A percentile compares a stretch with the other conserved stretches of the same genome.
phyloP scores from a whole-genome alignment of 2,113 vertebrate genomes.

The Gallinago jamesoni region DNA sequence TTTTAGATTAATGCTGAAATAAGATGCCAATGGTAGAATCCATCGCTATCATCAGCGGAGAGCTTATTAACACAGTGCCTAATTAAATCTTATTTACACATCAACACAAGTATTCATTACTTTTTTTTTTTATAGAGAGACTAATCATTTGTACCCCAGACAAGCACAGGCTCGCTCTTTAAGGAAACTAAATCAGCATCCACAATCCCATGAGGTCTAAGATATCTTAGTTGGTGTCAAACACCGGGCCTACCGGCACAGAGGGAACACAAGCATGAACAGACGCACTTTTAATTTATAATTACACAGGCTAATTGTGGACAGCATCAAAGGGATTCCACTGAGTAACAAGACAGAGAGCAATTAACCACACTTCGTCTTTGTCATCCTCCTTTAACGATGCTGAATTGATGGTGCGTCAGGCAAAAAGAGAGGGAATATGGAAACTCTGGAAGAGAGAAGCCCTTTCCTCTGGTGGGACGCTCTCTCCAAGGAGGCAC shows the following conservation, averaged over 20 bases:
- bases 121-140: background rate
- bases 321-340: conserved; percentile 25
- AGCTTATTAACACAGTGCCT: conserved; percentile 7
- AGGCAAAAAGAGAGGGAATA: background rate
- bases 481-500: background rate
- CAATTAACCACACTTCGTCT: conserved; percentile 17
- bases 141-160: background rate
- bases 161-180: background rate
- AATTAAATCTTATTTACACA: conserved; percentile 42
- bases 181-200: background rate
- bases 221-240: background rate
- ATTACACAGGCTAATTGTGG: conserved; percentile 47
- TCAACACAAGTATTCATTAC: background rate
- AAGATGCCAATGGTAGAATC: background rate
- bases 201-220: background rate
- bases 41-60: background rate
- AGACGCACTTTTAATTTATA: conserved; percentile 30
- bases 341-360: conserved; percentile 33
- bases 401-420: background rate
- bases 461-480: background rate
- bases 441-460: background rate
- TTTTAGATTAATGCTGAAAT: conserved; percentile 30
- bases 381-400: background rate
- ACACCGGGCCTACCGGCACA: background rate
- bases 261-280: background rate